Base-by-base conservation (phyloP, 2,888 invertebrate species). In the Blastobasis adustella region DNA sequence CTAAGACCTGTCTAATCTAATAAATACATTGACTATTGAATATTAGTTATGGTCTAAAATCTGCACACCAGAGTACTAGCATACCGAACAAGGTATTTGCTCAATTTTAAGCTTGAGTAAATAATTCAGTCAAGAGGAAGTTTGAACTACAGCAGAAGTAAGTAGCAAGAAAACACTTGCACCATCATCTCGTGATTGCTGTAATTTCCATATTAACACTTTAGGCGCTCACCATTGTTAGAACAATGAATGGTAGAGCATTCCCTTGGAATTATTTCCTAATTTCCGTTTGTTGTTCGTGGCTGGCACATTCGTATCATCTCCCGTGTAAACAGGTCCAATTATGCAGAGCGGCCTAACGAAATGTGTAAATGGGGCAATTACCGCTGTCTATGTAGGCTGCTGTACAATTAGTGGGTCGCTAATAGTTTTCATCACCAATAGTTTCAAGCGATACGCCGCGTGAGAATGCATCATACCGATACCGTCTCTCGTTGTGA, bases 351-450 rank as follows among this genome's bases (percentile, higher is more conserved):
- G 66, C 67, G 66, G 76, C 81, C 88, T 88, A 87, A 87, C 87
- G 70, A 85, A 83, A 85, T 77, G 85, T 87, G 87, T 87, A 88
- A 87, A 88, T 88, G 83, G 86, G 69, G 74, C 88, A 88, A 88
- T 88, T 88, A 88, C 86, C 86, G 82, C 70, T 66, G 73, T 61
- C 72, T 78, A 87, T 87, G 87, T 86, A 86, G 86, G 86, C 84
- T 85, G 77, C 78, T 66, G 77, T 72, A 79, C 86, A 88, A 87
- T 88, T 88, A 88, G 87, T 84, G 71, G 71, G 67, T 67, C 73
- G 85, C 87, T 87, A 87, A 87, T 84, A 82, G 82, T 83, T 87
- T 86, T 83, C 86, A 88, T 87, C 84, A 84, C 77, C 82, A 74
- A 80, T 78, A 79, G 79, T 76, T 77, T 71, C 73, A 71, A 75